phyloP scores from a whole-genome alignment of 2,888 invertebrate genomes.

The Aethes cnicana region DNA sequence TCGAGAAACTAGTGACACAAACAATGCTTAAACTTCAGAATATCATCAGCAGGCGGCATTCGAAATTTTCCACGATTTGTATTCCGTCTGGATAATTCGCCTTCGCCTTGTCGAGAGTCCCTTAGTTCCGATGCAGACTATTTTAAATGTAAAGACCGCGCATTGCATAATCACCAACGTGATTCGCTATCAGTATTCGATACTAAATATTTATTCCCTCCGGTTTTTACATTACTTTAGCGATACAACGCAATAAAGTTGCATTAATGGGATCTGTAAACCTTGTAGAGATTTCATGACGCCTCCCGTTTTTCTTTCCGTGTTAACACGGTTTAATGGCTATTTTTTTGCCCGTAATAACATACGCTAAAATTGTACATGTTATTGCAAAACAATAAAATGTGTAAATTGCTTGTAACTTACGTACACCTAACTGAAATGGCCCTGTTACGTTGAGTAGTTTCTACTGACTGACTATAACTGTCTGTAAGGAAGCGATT shows the following conservation, averaged over 20 bases:
- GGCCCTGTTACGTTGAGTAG: too few species aligned
- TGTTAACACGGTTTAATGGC: background rate
- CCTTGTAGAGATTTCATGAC: slow-evolving; percentile 5
- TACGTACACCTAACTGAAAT: too few species aligned
- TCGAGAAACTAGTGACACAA: slow-evolving; percentile 36
- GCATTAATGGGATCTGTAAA: slow-evolving; percentile 37
- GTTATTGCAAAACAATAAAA: too few species aligned
- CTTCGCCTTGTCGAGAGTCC: slow-evolving; percentile 58
- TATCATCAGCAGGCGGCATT: slow-evolving; percentile 61
- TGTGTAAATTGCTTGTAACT: slow-evolving; percentile 6
- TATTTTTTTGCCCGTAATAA: too few species aligned
- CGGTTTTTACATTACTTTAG: slow-evolving; percentile 62
- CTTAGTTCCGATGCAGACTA: slow-evolving; percentile 75
- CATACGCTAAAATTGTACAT: too few species aligned
- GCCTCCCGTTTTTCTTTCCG: background rate
- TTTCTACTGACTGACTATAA: too few species aligned
- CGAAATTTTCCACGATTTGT: slow-evolving; percentile 77
- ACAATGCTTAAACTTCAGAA: slow-evolving; percentile 48
- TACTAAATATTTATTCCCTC: slow-evolving; percentile 75
- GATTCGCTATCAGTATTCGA: slow-evolving; percentile 75
- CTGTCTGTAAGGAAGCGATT: too few species aligned
- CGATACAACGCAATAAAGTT: slow-evolving; percentile 54
- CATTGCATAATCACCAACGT: slow-evolving; percentile 78
- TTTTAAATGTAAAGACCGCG: slow-evolving; percentile 77
- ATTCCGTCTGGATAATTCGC: slow-evolving; percentile 76